Evolutionary conservation across 2,888 invertebrate species (phyloP), one percentile per base, ranked within the genome.

Genomic region (Gortyna flavago): DNA sequence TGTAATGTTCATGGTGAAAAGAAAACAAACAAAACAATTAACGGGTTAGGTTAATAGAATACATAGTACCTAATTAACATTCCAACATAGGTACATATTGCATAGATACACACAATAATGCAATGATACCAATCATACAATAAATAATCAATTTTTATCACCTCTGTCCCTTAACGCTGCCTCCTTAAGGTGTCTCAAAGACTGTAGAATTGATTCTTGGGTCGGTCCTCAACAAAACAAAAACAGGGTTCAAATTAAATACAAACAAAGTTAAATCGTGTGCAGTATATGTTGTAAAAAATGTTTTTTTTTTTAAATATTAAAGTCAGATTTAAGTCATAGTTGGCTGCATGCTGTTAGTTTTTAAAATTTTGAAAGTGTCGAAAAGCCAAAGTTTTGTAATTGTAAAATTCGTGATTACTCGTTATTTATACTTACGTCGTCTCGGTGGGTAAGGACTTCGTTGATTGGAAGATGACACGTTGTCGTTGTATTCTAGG

Each of bases 361-460:
- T 78, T 73, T 68, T 57, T 2, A 48, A 54, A 41, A 78, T 77
- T 78, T 75, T 65, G 79, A 80, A 84, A 76, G 80, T 81, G 72
- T 70, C 29, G 75, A 83, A 75, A 86, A 80, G 74, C 83, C 84
- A 83, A 80, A 85, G 65, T 72, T 71, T 65, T 64, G n/a, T 75
- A 78, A 69, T 77, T 69, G 18, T 65, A 59, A 81, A 82, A 54
- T 59, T 44, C 16, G 57, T 66, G 13, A n/a, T 71, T 38, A 65
- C 41, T 57, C 5, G 48, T 70, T 51, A 48, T 67, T 72, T 74
- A 84, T 88, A 98, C 98, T 98, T 97, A 99, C 98, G 97, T 97
- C 98, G 97, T 95, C 98, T 97, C 87, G 98, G 97, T 89, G 98
- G 98, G 95, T 98, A 98, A 77, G 98, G 98, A 95, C 98, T 98